Evolutionary conservation across 2,888 invertebrate genomes (phyloP).

Genomic region (Caradrina clavipalpis): DNA sequence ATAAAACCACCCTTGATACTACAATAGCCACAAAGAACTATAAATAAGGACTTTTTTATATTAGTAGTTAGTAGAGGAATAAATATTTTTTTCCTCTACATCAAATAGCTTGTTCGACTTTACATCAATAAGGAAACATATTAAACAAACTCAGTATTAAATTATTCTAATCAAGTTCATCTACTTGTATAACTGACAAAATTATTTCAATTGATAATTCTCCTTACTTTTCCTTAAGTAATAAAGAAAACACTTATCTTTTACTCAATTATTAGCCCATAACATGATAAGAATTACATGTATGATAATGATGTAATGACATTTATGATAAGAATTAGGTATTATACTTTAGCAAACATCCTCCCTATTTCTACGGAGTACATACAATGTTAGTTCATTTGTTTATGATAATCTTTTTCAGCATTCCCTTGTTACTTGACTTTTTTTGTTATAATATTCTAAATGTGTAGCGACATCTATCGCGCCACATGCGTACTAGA

Average conservation of each 20-base stretch:
- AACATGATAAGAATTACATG: too few relatives aligned
- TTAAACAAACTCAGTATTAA: neutral
- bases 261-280: constrained; percentile 8
- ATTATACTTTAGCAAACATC: neutral
- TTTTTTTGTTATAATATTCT: too few relatives aligned
- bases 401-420: too few relatives aligned
- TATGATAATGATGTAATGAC: too few relatives aligned
- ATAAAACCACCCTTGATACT: too few relatives aligned
- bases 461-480: too few relatives aligned
- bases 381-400: too few relatives aligned
- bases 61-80: too few relatives aligned
- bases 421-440: too few relatives aligned
- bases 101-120: neutral
- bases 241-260: constrained; percentile 17
- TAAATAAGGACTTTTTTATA: too few relatives aligned
- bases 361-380: constrained; percentile 6
- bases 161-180: neutral
- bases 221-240: constrained; percentile 6
- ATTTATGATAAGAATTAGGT: neutral
- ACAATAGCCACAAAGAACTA: too few relatives aligned
- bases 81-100: neutral
- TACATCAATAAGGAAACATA: neutral
- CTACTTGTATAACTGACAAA: neutral
- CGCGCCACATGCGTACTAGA: too few relatives aligned
- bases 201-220: constrained; percentile 2